These are phyloP conservation scores for Acrocephalus scirpaceus DNA, from an alignment of 2,797 vertebrate species.

Conservation along the genomic window DNA sequence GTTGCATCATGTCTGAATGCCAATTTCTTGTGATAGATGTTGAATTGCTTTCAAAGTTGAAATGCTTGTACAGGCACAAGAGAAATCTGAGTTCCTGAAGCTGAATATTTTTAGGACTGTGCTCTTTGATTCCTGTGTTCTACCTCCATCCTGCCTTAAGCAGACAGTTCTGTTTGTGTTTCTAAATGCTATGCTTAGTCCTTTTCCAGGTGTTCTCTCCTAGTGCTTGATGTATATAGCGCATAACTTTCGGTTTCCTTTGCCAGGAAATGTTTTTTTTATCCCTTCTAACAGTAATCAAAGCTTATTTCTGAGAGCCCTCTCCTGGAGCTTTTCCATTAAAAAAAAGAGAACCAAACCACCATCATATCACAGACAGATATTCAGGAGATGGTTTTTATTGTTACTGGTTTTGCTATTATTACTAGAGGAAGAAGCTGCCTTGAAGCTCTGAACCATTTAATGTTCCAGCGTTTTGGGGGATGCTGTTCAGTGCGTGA, in stretches of 20 bases:
- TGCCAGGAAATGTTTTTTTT: neutral
- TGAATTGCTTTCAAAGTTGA: neutral
- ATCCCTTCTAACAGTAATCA: neutral
- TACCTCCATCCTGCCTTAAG: neutral
- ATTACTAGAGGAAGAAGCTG: neutral
- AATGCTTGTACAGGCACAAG: neutral
- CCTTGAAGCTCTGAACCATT: neutral
- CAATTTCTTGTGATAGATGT: neutral
- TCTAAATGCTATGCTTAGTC: neutral
- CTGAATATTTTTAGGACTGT: neutral
- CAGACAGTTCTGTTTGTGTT: neutral
- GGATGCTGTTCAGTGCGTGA: slow-evolving; percentile 8
- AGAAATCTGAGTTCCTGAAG: neutral
- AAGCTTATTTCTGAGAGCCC: neutral
- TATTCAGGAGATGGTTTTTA: neutral
- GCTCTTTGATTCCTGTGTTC: neutral
- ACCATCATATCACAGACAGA: neutral
- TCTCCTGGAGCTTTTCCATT: neutral
- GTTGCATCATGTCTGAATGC: neutral
- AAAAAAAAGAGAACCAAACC: neutral
- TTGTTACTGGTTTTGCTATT: neutral
- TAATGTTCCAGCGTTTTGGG: neutral
- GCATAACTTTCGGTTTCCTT: neutral
- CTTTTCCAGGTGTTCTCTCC: neutral
- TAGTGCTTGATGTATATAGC: neutral